Evolutionary conservation across 2,797 vertebrate species (phyloP), one percentile per base, ranked within the genome.

Genomic region (Eremophila alpestris): DNA sequence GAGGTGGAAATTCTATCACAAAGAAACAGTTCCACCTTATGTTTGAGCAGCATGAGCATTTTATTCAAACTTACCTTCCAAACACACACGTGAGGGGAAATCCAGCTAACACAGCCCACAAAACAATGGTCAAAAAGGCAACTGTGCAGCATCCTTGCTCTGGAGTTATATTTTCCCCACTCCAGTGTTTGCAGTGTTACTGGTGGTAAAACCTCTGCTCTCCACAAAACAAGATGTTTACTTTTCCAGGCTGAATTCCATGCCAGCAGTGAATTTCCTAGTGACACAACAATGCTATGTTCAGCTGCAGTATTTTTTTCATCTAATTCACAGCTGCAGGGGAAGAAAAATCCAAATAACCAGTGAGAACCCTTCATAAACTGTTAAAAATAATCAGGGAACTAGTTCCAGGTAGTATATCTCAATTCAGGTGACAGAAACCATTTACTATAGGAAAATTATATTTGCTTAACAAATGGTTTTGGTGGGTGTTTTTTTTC

Each of bases 291-390:
- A 83, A 75, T 1, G 2, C 71, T 93, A 88, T 52, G 67, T 67
- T 93, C 87, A 87, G 56, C 87, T 68, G 78, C 76, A 77, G 70
- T 93, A 77, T 85, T 93, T 71, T 36, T 91, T 95, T 83, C 76
- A 93, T 71, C 78, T 95, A 93, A 96, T 91, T 93, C 92, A 90
- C 95, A 95, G 90, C 93, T 94, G 80, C 64, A 24, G 83, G 54
- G 64, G 6, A 32, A 48, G 51, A 68, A 59, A 71, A 63, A 92
- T 26, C 64, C 71, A 89, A 95, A 30, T 43, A 68, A 82, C 21
- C 21, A 40, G 38, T 63, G 22, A 76, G 64, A 90, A 90, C 23
- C 45, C 75, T 93, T 96, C 92, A 77, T 23, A 84, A 95, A 96
- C 73, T 56, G 85, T 63, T 95, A 59, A 92, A 73, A 94, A 87